Evolutionary conservation across 2,888 invertebrate genomes (phyloP), one percentile per base, ranked within the genome.

Genomic region (Agonum fuliginosum): DNA sequence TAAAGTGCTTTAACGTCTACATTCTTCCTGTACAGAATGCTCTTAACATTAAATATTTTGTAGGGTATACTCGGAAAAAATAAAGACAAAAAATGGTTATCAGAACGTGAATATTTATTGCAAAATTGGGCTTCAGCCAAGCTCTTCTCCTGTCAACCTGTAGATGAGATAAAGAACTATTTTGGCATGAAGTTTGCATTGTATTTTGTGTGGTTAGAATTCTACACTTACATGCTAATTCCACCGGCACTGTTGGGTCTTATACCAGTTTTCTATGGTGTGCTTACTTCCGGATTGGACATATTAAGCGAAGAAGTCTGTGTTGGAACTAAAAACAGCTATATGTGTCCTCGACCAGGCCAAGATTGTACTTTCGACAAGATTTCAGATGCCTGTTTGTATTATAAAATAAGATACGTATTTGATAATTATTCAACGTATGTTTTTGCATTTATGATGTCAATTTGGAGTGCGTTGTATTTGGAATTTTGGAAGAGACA

Each of bases 181-280:
- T 94, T 93, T 84, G 94, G 94, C 54, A 91, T 93, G 1, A 93
- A 92, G 87, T 90, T 94, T 81, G 94, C 93, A 0, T 87, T 95
- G 74, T 95, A 95, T 86, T 95, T 95, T 87, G 92, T 94, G 10
- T 95, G 95, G 95, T 88, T 95, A 48, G 95, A 95, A 30, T 95
- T 94, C 87, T 95, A 95, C 84, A 95, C 95, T 0, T 91, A 92
- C 84, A 94, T 94, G 94, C 87, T 95, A 75, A 93, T 95, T 80
- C 93, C 93, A 10, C 91, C 93, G 1, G 90, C 93, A 72, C 86
- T 93, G 70, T 87, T 92, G 70, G 94, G 94, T 10, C 83, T 93
- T 12, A 79, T 93, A 20, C 92, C 92, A 83, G 91, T 94, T 81
- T 81, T 93, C 1, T 92, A 90, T 82, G 91, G 91, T 79, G 85